Evolutionary conservation across 2,797 vertebrate species (phyloP).

Genomic region (Etheostoma nigrum): DNA sequence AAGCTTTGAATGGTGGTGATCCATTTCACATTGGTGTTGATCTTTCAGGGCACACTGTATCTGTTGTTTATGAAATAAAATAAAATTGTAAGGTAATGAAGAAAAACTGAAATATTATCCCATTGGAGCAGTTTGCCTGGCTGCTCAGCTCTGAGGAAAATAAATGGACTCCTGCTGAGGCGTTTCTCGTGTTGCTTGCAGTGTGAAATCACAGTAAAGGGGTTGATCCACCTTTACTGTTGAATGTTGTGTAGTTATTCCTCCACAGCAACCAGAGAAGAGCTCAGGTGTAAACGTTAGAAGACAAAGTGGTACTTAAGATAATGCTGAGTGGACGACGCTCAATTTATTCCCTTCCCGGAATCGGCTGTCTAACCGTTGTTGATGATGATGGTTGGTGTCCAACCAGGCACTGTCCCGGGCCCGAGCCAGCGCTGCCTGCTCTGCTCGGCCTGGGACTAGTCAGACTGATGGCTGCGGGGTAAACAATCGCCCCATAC

Average conservation of each 20-base stretch:
- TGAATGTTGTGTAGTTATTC: not conserved
- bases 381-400: constrained; percentile 27
- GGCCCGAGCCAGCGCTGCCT: constrained; percentile 7
- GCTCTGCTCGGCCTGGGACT: constrained; percentile 46
- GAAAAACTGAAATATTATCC: not conserved
- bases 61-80: not conserved
- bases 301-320: constrained; percentile 38
- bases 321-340: constrained; percentile 26
- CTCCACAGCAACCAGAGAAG: not conserved
- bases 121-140: not conserved
- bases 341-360: constrained; percentile 46
- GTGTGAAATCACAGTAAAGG: not conserved
- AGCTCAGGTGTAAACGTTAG: constrained; percentile 26
- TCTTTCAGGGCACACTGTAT: too few species aligned
- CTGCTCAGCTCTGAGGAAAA: not conserved
- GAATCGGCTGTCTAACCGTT: constrained; percentile 17
- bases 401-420: not conserved
- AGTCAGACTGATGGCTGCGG: constrained; percentile 54
- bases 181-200: not conserved
- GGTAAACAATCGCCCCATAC: constrained; percentile 71
- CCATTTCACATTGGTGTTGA: not conserved
- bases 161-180: not conserved
- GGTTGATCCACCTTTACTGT: not conserved
- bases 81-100: not conserved
- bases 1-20: not conserved